These are phyloP conservation scores for Sialia sialis DNA, from an alignment of 2,113 vertebrate genomes.

Conservation along the genomic window DNA sequence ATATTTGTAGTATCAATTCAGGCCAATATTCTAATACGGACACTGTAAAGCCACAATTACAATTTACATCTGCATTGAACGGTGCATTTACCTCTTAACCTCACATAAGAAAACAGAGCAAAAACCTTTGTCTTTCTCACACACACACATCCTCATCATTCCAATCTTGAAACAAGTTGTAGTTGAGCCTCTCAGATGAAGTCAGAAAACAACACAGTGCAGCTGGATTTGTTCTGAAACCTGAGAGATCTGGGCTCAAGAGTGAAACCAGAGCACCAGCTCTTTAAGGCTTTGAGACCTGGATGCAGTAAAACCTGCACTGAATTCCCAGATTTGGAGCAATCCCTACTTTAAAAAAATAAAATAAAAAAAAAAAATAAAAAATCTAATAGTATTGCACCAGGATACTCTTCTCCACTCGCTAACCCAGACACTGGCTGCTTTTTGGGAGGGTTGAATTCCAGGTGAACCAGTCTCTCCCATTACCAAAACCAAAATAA, in stretches of 20 bases:
- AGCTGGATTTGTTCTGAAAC: neutral
- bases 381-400: neutral
- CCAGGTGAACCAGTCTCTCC: neutral
- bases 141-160: neutral
- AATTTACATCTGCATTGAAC: neutral
- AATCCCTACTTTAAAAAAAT: neutral
- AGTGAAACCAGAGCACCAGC: neutral
- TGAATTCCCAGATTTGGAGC: neutral
- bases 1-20: slow-evolving; percentile 75
- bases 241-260: neutral
- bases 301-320: neutral
- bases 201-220: neutral
- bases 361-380: neutral
- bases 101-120: neutral
- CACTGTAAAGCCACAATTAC: slow-evolving; percentile 16
- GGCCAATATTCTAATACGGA: slow-evolving; percentile 71
- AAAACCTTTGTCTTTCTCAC: neutral
- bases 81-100: neutral
- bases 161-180: neutral
- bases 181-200: neutral
- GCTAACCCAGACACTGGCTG: neutral
- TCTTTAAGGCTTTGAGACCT: neutral
- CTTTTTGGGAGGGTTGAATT: neutral
- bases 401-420: neutral
- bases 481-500: neutral